Base-by-base conservation (phyloP, 2,113 vertebrate genomes). In the Varanus komodoensis region DNA sequence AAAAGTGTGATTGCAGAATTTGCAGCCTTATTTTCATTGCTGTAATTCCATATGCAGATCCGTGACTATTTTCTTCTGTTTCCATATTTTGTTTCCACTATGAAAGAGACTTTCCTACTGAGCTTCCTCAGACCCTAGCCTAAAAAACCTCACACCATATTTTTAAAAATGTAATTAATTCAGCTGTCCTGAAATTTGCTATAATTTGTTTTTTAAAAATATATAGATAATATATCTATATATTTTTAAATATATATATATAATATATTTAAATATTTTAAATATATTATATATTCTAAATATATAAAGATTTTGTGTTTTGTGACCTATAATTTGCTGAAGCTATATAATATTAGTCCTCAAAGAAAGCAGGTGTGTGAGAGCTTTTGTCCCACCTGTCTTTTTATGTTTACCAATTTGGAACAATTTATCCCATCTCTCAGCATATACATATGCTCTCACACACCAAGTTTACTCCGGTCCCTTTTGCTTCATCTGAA, bases 401-500 rank as follows among this genome's bases (percentile, higher is more conserved):
- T 89, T 78, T 86, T 89, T 77, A 3, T 4, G 1, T 90, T 89
- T 93, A 91, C n/a, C n/a, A 88, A 54, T 90, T 83, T 74, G 34
- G 84, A 87, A 27, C 8, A 38, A 57, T 83, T 85, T 80, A 82
- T 82, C 25, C 82, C 85, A 82, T 80, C 78, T 34, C 82, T 74
- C 44, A 82, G 92, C 57, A 86, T 32, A 69, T 14, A 68, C n/a
- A 50, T 34, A 75, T n/a, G 25, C 38, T 15, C 3, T 14, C 11
- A 38, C 21, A 34, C 6, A 5, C 3, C 12, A 15, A 29, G 17
- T 57, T 91, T 68, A 69, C 9, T 82, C 77, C 0, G 79, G n/a
- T 23, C 93, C 88, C 91, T 69, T 52, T 80, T 52, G 52, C 87
- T 88, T 90, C 78, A 11, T 74, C 89, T 91, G 91, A 82, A 69